Percentiles rank a stretch among this genome's conserved stretches.
Conservation (phyloP, 2,888 invertebrate species). For the Ophioninae sp. region DNA sequence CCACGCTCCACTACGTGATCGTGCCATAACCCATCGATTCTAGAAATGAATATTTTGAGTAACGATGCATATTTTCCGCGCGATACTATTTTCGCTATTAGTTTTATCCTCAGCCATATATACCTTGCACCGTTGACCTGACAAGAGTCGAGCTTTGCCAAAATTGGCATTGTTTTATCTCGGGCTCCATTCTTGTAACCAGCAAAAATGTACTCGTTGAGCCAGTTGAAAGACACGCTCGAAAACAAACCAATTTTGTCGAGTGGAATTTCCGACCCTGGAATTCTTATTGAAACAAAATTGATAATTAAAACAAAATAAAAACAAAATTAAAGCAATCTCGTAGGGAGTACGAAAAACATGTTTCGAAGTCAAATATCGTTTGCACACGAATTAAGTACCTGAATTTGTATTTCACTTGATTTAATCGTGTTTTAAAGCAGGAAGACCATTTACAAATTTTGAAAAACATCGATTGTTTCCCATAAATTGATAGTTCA, state of each 20-base stretch:
- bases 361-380: neutral
- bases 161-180: slow-evolving; percentile 77
- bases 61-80: neutral
- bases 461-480: no score
- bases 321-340: neutral
- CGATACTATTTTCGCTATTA: slow-evolving; percentile 47
- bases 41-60: slow-evolving; percentile 62
- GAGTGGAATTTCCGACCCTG: slow-evolving; percentile 72
- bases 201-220: slow-evolving; percentile 81
- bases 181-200: slow-evolving; percentile 81
- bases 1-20: slow-evolving; percentile 80
- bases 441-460: no score
- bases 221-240: slow-evolving; percentile 82
- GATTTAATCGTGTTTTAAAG: neutral
- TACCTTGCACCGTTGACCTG: slow-evolving; percentile 81
- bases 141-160: slow-evolving; percentile 81
- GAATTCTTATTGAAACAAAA: slow-evolving; percentile 55
- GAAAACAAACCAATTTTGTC: slow-evolving; percentile 82
- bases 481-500: no score
- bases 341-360: neutral
- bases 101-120: slow-evolving; percentile 39
- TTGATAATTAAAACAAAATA: neutral
- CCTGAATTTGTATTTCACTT: neutral
- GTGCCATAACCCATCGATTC: slow-evolving; percentile 82
- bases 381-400: neutral